phyloP scores from a whole-genome alignment of 1,140 invertebrate species.

The Teleogryllus occipitalis region DNA sequence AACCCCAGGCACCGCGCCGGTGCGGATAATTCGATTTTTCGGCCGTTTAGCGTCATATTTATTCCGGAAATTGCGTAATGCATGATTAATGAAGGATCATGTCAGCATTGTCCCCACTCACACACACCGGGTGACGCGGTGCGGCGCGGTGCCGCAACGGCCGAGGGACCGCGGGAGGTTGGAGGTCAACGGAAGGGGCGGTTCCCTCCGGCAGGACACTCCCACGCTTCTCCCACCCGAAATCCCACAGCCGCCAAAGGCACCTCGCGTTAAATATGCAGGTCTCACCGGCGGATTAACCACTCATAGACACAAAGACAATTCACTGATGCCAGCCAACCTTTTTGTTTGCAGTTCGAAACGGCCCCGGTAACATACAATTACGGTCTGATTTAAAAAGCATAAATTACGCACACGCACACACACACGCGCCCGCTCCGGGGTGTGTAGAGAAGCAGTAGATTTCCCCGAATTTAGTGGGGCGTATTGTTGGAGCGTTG shows the following conservation, averaged over 20 bases:
- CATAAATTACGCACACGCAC: neutral
- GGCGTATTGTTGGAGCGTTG: neutral
- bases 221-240: neutral
- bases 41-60: neutral
- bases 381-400: neutral
- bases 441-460: neutral
- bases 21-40: constrained; percentile 1
- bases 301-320: neutral
- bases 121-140: too few species aligned
- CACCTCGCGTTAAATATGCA: neutral
- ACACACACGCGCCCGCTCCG: neutral
- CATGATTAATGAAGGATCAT: neutral
- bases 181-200: neutral
- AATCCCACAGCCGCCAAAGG: neutral
- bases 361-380: neutral
- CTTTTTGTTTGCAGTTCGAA: neutral
- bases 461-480: neutral
- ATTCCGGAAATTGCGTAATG: constrained; percentile 1
- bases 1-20: neutral
- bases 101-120: neutral
- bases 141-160: too few species aligned
- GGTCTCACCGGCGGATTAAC: neutral
- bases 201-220: too few species aligned
- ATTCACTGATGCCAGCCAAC: neutral
- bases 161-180: too few species aligned